Conservation (phyloP, 2,888 invertebrate genomes). For the Oscheius onirici region DNA sequence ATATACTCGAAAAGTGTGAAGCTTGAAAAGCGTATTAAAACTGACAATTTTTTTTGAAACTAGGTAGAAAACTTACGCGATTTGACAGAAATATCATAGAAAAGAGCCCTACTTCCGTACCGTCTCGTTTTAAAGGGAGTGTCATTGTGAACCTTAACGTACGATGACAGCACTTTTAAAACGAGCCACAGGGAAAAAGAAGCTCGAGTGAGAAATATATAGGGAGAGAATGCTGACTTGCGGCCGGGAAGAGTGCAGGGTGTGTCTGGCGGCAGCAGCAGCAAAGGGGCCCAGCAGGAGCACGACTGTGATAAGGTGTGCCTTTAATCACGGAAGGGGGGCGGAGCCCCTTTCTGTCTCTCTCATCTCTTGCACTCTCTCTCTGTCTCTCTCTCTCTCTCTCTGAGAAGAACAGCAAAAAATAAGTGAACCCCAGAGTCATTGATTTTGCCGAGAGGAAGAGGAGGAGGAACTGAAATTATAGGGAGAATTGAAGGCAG, state of each 20-base stretch:
- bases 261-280: neutral
- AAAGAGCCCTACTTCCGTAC: neutral
- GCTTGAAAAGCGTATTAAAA: too few species aligned
- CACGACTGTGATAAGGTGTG: constrained; percentile 23
- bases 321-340: constrained; percentile 21
- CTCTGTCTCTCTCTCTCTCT: neutral
- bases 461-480: too few species aligned
- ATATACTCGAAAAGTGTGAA: too few species aligned
- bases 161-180: constrained; percentile 13
- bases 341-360: too few species aligned
- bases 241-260: neutral
- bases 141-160: neutral
- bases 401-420: neutral
- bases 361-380: too few species aligned
- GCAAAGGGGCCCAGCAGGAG: neutral
- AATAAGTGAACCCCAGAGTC: too few species aligned
- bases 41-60: too few species aligned
- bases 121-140: neutral
- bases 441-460: too few species aligned
- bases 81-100: too few species aligned
- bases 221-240: neutral
- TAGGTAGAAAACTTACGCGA: too few species aligned
- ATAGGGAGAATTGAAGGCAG: too few species aligned
- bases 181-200: neutral
- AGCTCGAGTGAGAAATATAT: too few species aligned